Evolutionary conservation across 1,140 invertebrate species (phyloP).

Genomic region (Magallana gigas): DNA sequence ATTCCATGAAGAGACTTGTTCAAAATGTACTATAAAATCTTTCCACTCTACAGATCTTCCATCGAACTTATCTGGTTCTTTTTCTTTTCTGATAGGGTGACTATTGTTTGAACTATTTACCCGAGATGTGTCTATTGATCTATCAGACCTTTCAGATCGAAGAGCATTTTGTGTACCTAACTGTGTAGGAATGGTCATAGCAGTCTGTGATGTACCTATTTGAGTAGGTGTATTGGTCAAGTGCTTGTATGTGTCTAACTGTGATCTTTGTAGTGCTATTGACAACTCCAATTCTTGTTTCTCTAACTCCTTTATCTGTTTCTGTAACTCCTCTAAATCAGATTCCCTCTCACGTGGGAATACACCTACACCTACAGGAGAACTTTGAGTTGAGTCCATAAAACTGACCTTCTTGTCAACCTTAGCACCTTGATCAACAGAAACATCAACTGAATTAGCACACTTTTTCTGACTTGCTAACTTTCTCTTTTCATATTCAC

Average conservation of each 20-base stretch:
- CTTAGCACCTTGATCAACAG: background rate
- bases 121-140: no score
- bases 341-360: background rate
- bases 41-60: conserved; percentile 54
- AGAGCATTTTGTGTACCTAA: background rate
- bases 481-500: conserved; percentile 11
- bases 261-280: conserved; percentile 6
- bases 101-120: background rate
- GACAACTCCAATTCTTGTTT: background rate
- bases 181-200: no score
- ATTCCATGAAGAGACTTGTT: conserved; percentile 56
- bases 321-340: background rate
- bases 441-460: background rate
- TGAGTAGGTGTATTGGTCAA: background rate
- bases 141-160: background rate
- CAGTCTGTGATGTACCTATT: no score
- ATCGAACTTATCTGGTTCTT: conserved; percentile 61
- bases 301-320: conserved; percentile 1
- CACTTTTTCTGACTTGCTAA: background rate
- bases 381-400: background rate
- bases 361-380: conserved; percentile 6
- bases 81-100: conserved; percentile 46
- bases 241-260: conserved; percentile 2
- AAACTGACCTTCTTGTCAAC: conserved; percentile 10
- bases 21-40: conserved; percentile 61